Evolutionary conservation across 2,113 vertebrate genomes (phyloP), one percentile per base, ranked within the genome.

Genomic region (Plotosus lineatus): DNA sequence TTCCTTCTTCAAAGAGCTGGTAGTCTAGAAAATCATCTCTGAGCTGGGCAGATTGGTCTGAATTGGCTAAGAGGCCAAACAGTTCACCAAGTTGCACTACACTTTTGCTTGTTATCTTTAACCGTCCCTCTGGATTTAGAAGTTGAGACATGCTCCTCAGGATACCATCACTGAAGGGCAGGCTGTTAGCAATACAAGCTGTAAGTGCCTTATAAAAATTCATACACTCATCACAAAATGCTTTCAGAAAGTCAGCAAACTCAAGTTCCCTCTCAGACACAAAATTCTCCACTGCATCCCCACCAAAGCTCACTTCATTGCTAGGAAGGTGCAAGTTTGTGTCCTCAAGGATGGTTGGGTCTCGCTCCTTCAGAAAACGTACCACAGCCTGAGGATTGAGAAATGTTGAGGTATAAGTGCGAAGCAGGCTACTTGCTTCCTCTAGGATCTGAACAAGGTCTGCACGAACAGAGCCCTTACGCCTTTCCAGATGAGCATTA

Each of bases 191-290:
- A 1, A 94, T 84, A 74, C 76, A 77, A 23, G 80, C 73, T 10
- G 90, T 91, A 28, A 93, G 66, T 17, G 87, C 81, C 2, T 86
- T 56, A 68, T 93, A 93, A 75, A 94, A 92, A 3, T 84, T 85
- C 50, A 91, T 3, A 33, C 38, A 85, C 19, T 90, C 84, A 21
- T 91, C 44, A 12, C 79, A 76, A 15, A 92, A 82, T 1, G 14
- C 19, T 2, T 40, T 51, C n/a, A 75, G 8, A 28, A 75, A 1
- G 61, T 50, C 80, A 81, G 44, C 68, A 0, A 77, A n/a, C 7
- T 89, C 88, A 17, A 74, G 33, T 53, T 85, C 83, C 4, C 79
- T 55, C 3, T 87, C 56, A 0, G 81, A 85, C 36, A 93, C 73
- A 68, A 90, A 88, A 38, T 90, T 87, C 60, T 91, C 86, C 48